Percentiles rank a stretch among this genome's conserved stretches.
phyloP scores from a whole-genome alignment of 2,113 vertebrate genomes.

The Anas platyrhynchos region DNA sequence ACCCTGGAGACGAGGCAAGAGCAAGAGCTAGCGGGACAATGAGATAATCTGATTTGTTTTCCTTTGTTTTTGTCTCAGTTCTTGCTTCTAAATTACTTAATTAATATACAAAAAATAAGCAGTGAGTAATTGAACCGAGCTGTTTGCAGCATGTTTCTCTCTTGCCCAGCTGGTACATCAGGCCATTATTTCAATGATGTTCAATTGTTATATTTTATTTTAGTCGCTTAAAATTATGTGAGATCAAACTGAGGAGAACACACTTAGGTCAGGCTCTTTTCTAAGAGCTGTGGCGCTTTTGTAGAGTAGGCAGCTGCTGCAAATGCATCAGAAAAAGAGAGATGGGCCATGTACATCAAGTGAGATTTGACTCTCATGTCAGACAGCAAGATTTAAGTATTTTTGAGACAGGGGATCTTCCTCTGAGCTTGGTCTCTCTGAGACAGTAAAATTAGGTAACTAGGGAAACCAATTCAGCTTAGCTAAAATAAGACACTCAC shows the following conservation, averaged over 20 bases:
- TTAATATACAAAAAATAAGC: slow-evolving; percentile 35
- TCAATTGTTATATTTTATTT: slow-evolving; percentile 21
- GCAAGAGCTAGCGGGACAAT: background rate
- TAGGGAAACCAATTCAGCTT: background rate
- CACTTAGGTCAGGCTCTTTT: background rate
- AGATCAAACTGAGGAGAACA: background rate
- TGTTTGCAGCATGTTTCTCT: slow-evolving; percentile 17
- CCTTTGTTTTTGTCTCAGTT: slow-evolving; percentile 26
- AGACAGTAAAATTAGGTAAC: background rate
- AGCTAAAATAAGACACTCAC: background rate
- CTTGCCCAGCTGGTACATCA: background rate
- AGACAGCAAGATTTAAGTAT: background rate
- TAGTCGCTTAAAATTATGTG: background rate
- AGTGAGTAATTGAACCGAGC: slow-evolving; percentile 17
- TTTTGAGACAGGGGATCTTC: background rate
- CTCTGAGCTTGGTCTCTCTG: background rate
- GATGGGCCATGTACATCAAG: background rate
- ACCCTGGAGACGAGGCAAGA: slow-evolving; percentile 28
- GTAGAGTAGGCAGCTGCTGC: background rate
- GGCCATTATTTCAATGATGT: background rate
- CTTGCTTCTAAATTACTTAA: slow-evolving; percentile 46
- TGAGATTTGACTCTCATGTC: background rate
- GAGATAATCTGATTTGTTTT: slow-evolving; percentile 40
- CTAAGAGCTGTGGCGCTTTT: background rate
- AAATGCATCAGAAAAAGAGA: background rate